phyloP scores from a whole-genome alignment of 2,113 vertebrate genomes.

The Mesembrinibis cayennensis region DNA sequence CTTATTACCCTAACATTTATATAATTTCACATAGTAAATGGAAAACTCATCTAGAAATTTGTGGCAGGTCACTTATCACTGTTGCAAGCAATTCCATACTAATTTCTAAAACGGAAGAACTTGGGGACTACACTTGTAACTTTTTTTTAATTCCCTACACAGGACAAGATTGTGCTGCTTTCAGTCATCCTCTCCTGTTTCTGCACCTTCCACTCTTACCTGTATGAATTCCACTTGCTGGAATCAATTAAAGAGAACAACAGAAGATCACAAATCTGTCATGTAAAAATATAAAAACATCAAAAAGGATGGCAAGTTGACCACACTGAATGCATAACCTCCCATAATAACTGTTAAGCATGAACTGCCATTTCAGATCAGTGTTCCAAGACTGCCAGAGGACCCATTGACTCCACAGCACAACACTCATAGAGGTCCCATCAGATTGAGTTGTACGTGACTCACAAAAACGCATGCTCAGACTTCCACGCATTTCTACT shows the following conservation, averaged over 20 bases:
- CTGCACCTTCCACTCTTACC: background rate
- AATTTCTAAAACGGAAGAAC: background rate
- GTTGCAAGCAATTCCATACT: background rate
- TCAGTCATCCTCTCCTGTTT: background rate
- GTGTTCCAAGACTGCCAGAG: background rate
- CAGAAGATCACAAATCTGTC: background rate
- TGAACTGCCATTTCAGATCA: background rate
- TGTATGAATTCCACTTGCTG: background rate
- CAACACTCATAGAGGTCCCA: background rate
- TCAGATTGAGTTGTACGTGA: rapidly evolving
- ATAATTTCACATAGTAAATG: background rate
- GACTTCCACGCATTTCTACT: background rate
- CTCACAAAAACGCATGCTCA: background rate
- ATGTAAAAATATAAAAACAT: background rate
- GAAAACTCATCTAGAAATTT: background rate
- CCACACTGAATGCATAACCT: background rate
- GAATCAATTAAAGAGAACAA: background rate
- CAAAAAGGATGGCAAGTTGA: background rate
- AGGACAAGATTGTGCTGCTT: background rate
- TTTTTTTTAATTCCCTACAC: background rate
- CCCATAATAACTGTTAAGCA: background rate
- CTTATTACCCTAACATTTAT: background rate
- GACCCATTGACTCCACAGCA: background rate
- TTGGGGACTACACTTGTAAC: background rate
- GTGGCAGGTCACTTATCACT: background rate